Evolutionary conservation across 2,888 invertebrate genomes (phyloP), one percentile per base, ranked within the genome.

Genomic region (Monoplex corrugatus): DNA sequence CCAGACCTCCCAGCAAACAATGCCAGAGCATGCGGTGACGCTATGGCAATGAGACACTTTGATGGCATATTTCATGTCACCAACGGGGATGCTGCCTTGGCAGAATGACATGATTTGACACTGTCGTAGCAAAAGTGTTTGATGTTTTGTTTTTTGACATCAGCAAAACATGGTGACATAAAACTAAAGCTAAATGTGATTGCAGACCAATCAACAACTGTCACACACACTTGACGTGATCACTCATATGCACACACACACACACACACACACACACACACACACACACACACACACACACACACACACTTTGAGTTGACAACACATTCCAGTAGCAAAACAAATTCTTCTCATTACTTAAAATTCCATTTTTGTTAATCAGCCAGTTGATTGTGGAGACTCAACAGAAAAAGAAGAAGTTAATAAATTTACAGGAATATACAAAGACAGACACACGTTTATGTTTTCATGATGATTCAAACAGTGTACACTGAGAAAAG

Each of bases 251-350:
- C 23, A 23, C 63, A 63, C 63, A 3, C 63, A 23, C 63, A 23
- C 63, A 63, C 13, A 63, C 63, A 63, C 63, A 23, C 63, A 63
- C 2, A 2, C 72, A 72, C 35, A 1, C 72, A 72, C 72, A 72
- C 32, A 72, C 72, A 72, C 72, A 72, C 72, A 72, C 72, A 63
- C 63, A 63, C 63, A 63, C 63, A 63, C 63, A 63, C 63, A 63
- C 63, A 63, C 63, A 63, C 63, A 72, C 72, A 72, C 5, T 8
- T 8, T 8, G 10, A 75, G 35, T 35, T 35, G 38, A 8, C 32
- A 1, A 32, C 72, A 72, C 8, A 32, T 5, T 19, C 10, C 10
- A 50, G 8, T 50, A 50, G 50, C 8, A 19, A 50, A 50, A 50
- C 50, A 50, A 50, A 50, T 50, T 50, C 8, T 50, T 8, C 8